These are phyloP conservation scores for Nipponia nippon DNA, from an alignment of 2,113 vertebrate species.

Conservation along the genomic window DNA sequence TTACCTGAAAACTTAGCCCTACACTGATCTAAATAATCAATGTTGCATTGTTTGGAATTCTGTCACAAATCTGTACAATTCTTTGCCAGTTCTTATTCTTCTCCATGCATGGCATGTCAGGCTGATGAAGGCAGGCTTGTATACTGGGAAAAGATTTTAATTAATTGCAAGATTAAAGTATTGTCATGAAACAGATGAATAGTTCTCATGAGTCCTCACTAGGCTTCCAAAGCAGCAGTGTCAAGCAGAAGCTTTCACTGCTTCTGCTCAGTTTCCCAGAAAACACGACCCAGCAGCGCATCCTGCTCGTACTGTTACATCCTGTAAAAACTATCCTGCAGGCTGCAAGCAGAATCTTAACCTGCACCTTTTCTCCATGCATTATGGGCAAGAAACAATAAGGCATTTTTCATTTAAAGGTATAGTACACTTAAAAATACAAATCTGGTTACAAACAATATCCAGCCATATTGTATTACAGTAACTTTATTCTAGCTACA, in stretches of 20 bases:
- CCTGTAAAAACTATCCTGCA: background rate
- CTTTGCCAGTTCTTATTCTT: constrained; percentile 37
- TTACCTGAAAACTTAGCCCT: constrained; percentile 11
- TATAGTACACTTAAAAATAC: background rate
- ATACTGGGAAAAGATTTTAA: constrained; percentile 64
- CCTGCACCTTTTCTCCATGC: background rate
- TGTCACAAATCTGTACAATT: constrained; percentile 26
- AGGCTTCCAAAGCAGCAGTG: constrained; percentile 45
- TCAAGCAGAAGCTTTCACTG: constrained; percentile 37
- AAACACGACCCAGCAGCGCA: background rate
- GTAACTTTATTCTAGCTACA: background rate
- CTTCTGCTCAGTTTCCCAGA: constrained; percentile 27
- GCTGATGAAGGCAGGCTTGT: constrained; percentile 47
- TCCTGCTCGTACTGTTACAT: background rate
- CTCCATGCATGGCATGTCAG: constrained; percentile 21
- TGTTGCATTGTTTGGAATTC: background rate
- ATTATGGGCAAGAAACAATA: background rate
- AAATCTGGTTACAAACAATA: background rate
- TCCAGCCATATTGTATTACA: background rate
- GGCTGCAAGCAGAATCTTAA: background rate
- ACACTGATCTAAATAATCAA: constrained; percentile 7
- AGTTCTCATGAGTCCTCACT: constrained; percentile 49
- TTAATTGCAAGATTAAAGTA: constrained; percentile 70
- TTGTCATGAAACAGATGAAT: constrained; percentile 69
- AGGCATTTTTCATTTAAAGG: background rate